phyloP scores from a whole-genome alignment of 2,113 vertebrate species.

The Silurus meridionalis region DNA sequence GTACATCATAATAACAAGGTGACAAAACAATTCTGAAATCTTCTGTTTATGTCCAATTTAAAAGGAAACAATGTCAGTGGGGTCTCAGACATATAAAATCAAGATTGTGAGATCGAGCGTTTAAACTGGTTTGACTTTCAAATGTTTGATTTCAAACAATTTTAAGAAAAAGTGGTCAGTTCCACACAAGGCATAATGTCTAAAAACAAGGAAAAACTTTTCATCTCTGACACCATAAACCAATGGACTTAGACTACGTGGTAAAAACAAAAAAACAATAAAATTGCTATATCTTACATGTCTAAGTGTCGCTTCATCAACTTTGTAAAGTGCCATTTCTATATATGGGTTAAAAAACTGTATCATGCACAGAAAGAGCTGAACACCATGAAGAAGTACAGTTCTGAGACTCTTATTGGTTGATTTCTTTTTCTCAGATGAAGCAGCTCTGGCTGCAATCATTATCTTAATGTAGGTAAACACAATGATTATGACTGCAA shows the following conservation, averaged over 20 bases:
- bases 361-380: conserved; percentile 52
- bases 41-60: not conserved
- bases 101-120: not conserved
- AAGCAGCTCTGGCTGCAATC: conserved; percentile 44
- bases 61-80: too few relatives aligned
- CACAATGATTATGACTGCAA: conserved; percentile 37
- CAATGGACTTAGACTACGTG: conserved; percentile 48
- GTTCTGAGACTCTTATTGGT: not conserved
- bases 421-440: conserved; percentile 28
- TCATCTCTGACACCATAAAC: conserved; percentile 53
- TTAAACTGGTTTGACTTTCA: not conserved
- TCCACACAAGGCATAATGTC: not conserved
- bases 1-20: not conserved
- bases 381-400: conserved; percentile 56
- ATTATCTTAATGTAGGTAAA: conserved; percentile 55
- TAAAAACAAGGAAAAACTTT: conserved; percentile 45
- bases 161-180: not conserved
- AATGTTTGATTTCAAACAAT: not conserved
- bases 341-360: conserved; percentile 42
- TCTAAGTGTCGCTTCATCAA: not conserved
- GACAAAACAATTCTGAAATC: too few relatives aligned
- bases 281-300: conserved; percentile 45
- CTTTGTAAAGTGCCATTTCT: conserved; percentile 36
- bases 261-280: conserved; percentile 44
- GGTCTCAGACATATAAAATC: not conserved